Evolutionary conservation across 2,113 vertebrate genomes (phyloP).

Genomic region (Morone chrysops): DNA sequence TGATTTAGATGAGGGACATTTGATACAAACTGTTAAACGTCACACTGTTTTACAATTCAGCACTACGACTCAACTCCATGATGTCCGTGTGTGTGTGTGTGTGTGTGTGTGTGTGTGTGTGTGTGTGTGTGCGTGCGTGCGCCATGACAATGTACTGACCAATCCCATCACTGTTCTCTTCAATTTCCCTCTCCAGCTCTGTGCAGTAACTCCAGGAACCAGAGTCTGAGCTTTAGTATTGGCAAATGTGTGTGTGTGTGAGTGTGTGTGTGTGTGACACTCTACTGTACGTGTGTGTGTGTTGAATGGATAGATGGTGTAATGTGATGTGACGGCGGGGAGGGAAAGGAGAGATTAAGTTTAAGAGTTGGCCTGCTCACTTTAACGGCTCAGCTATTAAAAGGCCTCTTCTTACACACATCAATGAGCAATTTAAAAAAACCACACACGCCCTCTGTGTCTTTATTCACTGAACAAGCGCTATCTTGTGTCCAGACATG

Average conservation of each 20-base stretch:
- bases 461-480: conserved; percentile 2
- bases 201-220: not conserved
- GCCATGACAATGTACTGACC: not conserved
- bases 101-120: conserved; percentile 10
- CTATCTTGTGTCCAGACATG: not conserved
- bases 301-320: conserved; percentile 50
- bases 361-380: conserved; percentile 41
- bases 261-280: conserved; percentile 7
- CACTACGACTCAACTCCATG: not conserved
- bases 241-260: conserved; percentile 9
- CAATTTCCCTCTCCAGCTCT: not conserved
- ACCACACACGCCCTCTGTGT: not conserved
- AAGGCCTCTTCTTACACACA: conserved; percentile 13
- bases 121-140: not conserved
- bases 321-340: conserved; percentile 45
- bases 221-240: not conserved
- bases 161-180: not conserved
- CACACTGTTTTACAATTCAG: not conserved
- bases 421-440: no score
- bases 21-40: not conserved
- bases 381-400: conserved; percentile 40
- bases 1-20: conserved; percentile 10
- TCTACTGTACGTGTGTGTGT: not conserved
- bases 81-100: not conserved
- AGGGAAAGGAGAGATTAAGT: conserved; percentile 60